These are phyloP conservation scores for Tachycineta bicolor DNA, from an alignment of 2,113 vertebrate genomes.

Conservation along the genomic window DNA sequence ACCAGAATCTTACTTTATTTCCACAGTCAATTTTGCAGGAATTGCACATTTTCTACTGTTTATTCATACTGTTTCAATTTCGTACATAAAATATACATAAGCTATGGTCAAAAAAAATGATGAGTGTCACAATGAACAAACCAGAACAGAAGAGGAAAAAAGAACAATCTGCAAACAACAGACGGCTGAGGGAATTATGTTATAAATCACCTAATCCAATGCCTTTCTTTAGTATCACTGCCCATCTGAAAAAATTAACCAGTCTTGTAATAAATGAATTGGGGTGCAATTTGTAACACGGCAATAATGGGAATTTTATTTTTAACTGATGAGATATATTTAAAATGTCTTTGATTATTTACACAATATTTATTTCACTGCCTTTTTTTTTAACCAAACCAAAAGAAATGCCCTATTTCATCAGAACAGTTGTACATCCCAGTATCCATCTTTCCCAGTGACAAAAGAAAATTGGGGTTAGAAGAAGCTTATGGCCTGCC, in stretches of 20 bases:
- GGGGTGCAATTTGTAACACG: neutral
- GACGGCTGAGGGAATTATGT: neutral
- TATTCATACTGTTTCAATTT: conserved; percentile 1
- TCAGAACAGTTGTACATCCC: neutral
- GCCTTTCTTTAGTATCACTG: neutral
- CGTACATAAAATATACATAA: conserved; percentile 20
- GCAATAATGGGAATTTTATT: neutral
- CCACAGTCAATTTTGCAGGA: neutral
- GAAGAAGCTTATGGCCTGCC: neutral
- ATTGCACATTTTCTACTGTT: conserved; percentile 5
- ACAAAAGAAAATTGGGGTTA: neutral
- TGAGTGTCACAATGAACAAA: neutral
- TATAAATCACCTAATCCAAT: conserved; percentile 15
- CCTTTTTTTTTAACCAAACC: neutral
- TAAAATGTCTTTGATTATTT: conserved; percentile 14
- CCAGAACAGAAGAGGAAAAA: neutral
- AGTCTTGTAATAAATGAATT: neutral
- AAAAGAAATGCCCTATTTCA: neutral
- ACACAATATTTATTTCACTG: neutral
- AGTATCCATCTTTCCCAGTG: neutral
- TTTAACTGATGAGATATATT: neutral
- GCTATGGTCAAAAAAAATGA: neutral
- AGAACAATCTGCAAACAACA: conserved; percentile 7
- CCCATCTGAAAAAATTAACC: conserved; percentile 22
- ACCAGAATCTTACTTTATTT: neutral